These are phyloP conservation scores for Callimorpha dominula DNA, from an alignment of 2,888 invertebrate genomes.

Conservation along the genomic window DNA sequence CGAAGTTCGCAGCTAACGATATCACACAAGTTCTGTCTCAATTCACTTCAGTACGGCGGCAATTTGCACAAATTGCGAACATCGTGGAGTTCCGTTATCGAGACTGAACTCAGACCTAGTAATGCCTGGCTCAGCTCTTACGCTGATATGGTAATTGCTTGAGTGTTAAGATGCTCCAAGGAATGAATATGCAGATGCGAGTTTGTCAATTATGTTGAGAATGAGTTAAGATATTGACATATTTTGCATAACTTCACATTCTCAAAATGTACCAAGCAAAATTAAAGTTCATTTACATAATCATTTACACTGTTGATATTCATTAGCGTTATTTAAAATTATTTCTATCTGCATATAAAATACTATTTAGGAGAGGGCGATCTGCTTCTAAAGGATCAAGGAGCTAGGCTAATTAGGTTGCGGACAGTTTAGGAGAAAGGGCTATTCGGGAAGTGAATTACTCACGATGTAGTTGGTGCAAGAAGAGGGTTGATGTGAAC, in stretches of 20 bases:
- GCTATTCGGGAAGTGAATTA: too few species aligned
- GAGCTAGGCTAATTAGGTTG: too few species aligned
- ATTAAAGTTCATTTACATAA: too few species aligned
- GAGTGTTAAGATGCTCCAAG: slow-evolving; percentile 47
- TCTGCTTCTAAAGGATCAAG: too few species aligned
- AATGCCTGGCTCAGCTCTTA: slow-evolving; percentile 37
- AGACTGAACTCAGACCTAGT: slow-evolving; percentile 42
- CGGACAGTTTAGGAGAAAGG: too few species aligned
- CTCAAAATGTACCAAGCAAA: too few species aligned
- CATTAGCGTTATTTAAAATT: too few species aligned
- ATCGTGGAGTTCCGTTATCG: slow-evolving; percentile 65
- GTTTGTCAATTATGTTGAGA: slow-evolving; percentile 21
- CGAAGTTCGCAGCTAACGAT: slow-evolving; percentile 65
- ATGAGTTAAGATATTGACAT: slow-evolving; percentile 20
- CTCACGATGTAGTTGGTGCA: too few species aligned
- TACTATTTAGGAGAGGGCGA: too few species aligned
- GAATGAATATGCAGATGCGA: slow-evolving; percentile 19
- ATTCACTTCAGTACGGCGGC: slow-evolving; percentile 65
- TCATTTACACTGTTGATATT: too few species aligned
- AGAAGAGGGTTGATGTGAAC: too few species aligned
- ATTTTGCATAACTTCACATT: slow-evolving; percentile 3
- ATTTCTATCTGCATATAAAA: too few species aligned
- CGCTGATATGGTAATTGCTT: slow-evolving; percentile 51
- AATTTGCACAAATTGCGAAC: slow-evolving; percentile 76
- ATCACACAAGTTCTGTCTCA: slow-evolving; percentile 65